These are phyloP conservation scores for Troilus luridus DNA, from an alignment of 2,888 invertebrate species.

Conservation along the genomic window DNA sequence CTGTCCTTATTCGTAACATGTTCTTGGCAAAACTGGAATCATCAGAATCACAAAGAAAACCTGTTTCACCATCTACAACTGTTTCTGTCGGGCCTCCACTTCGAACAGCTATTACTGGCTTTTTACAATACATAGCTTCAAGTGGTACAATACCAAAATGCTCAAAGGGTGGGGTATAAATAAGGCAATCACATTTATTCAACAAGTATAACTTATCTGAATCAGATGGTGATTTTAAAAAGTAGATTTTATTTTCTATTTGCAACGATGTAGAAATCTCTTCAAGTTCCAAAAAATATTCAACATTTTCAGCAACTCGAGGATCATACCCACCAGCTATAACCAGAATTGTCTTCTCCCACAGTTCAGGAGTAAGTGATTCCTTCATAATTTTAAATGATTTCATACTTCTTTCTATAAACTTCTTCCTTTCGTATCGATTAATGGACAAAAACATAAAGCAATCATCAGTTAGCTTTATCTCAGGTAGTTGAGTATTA, in stretches of 20 bases:
- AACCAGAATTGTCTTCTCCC: conserved; percentile 83
- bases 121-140: conserved; percentile 95
- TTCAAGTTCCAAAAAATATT: conserved; percentile 84
- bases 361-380: conserved; percentile 73
- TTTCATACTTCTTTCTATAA: conserved; percentile 86
- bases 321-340: conserved; percentile 98
- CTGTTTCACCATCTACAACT: conserved; percentile 83
- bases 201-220: conserved; percentile 86
- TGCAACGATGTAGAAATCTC: conserved; percentile 77
- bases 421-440: conserved; percentile 97
- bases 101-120: conserved; percentile 95
- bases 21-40: conserved; percentile 82
- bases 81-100: conserved; percentile 98
- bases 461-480: conserved; percentile 66
- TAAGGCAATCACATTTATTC: conserved; percentile 80
- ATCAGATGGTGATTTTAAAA: conserved; percentile 91
- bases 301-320: conserved; percentile 87
- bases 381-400: conserved; percentile 80
- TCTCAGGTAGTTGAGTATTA: conserved; percentile 20
- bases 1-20: conserved; percentile 79
- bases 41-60: conserved; percentile 82
- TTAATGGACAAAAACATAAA: conserved; percentile 93
- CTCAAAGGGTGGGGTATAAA: conserved; percentile 97
- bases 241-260: conserved; percentile 81
- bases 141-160: conserved; percentile 99